These are phyloP conservation scores for Acyrthosiphon pisum DNA, from an alignment of 1,140 invertebrate genomes.

Conservation along the genomic window DNA sequence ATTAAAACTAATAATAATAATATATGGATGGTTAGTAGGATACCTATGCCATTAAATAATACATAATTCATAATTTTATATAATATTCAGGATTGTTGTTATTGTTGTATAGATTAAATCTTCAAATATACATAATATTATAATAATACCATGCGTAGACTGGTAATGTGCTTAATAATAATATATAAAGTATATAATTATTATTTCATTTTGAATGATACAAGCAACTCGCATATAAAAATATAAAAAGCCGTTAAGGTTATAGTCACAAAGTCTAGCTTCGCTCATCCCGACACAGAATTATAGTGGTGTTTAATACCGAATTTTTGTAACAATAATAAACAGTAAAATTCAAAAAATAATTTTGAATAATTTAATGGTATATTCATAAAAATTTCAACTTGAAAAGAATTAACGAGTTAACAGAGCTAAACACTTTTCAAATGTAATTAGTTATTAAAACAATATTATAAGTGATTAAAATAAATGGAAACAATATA, in stretches of 20 bases:
- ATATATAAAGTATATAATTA: not conserved
- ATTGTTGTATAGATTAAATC: constrained; percentile 15
- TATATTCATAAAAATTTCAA: not conserved
- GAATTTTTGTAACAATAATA: not conserved
- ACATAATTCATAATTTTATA: not conserved
- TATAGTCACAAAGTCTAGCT: not conserved
- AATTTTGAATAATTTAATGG: not conserved
- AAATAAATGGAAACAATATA: too few species aligned
- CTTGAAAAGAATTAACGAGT: not conserved
- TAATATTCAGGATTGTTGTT: not conserved
- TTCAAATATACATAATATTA: constrained; percentile 21
- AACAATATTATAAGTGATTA: not conserved
- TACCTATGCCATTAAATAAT: not conserved
- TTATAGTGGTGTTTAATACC: not conserved
- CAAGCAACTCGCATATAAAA: not conserved
- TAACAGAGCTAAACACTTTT: not conserved
- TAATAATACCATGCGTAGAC: not conserved
- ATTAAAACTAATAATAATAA: constrained; percentile 21
- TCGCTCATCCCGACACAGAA: not conserved
- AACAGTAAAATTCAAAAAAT: not conserved
- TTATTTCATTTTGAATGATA: not conserved
- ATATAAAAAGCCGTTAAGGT: not conserved
- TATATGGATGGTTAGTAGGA: not conserved
- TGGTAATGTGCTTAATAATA: not conserved
- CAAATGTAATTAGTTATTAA: not conserved